A percentile compares a stretch with the other conserved stretches of the same genome.
phyloP scores from a whole-genome alignment of 2,888 invertebrate species.

The Callyntrura sp. region DNA sequence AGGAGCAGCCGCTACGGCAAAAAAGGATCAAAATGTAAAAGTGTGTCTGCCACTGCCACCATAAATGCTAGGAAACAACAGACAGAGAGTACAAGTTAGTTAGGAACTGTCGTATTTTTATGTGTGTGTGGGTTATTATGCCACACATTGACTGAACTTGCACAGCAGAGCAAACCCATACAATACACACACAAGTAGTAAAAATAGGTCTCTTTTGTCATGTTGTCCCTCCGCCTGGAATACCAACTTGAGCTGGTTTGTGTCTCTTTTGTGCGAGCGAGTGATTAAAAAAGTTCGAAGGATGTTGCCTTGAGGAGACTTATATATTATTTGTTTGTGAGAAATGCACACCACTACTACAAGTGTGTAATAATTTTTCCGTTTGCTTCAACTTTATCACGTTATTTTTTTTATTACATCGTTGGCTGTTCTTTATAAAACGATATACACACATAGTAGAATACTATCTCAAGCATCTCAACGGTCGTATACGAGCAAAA shows the following conservation, averaged over 20 bases:
- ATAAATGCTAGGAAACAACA: too few relatives aligned
- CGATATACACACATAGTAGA: neutral
- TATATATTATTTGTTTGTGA: neutral
- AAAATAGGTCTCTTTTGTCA: too few relatives aligned
- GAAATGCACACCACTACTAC: neutral
- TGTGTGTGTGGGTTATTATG: too few relatives aligned
- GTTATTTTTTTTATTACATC: neutral
- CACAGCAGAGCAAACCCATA: too few relatives aligned
- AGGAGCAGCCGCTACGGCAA: neutral
- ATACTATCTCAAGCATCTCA: neutral
- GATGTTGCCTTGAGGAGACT: slow-evolving; percentile 49
- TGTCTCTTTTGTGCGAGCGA: slow-evolving; percentile 11
- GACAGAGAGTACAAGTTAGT: too few relatives aligned
- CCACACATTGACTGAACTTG: too few relatives aligned
- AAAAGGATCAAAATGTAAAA: neutral
- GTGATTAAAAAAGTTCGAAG: slow-evolving; percentile 60
- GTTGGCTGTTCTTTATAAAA: neutral
- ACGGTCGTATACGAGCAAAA: neutral
- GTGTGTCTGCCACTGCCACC: neutral
- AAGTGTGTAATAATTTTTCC: neutral
- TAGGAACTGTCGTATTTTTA: too few relatives aligned
- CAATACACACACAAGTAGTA: neutral
- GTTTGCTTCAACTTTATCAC: neutral
- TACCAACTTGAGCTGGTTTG: neutral
- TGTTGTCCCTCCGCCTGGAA: neutral